Evolutionary conservation across 2,797 vertebrate genomes (phyloP).

Genomic region (Poeciliopsis paucimaculata): DNA sequence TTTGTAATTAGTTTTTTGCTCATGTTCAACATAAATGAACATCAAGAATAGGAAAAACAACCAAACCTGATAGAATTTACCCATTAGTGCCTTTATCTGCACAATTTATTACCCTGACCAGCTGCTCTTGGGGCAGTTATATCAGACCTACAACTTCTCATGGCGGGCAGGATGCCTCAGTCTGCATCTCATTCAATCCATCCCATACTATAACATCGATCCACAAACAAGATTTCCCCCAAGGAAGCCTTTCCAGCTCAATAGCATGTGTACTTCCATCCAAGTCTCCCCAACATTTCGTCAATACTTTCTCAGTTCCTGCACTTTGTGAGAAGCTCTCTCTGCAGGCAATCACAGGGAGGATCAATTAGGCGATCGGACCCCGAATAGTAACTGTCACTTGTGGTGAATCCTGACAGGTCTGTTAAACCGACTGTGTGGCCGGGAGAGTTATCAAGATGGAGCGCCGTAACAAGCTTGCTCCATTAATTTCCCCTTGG

Average conservation of each 20-base stretch:
- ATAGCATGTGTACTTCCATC: conserved; percentile 54
- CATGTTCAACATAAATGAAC: conserved; percentile 6
- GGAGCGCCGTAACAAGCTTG: conserved; percentile 38
- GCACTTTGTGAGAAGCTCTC: conserved; percentile 50
- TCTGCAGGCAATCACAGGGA: conserved; percentile 45
- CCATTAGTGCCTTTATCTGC: conserved; percentile 30
- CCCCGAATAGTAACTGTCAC: conserved; percentile 50
- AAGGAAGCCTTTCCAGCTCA: conserved; percentile 51
- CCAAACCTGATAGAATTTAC: conserved; percentile 9
- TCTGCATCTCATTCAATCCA: conserved; percentile 40
- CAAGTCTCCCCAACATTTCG: conserved; percentile 52
- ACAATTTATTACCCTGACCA: conserved; percentile 21
- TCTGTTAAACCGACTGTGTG: conserved; percentile 45
- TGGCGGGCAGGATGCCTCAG: conserved; percentile 13
- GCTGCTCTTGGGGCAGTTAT: conserved; percentile 9
- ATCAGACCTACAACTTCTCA: conserved; percentile 21
- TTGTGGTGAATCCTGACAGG: conserved; percentile 47
- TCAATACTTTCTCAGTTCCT: conserved; percentile 56
- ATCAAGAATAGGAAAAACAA: conserved; percentile 8
- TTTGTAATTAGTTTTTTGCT: not conserved
- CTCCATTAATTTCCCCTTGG: conserved; percentile 58
- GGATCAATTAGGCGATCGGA: conserved; percentile 57
- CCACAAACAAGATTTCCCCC: conserved; percentile 30
- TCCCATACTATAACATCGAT: conserved; percentile 55
- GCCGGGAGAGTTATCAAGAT: conserved; percentile 46